Evolutionary conservation across 2,888 invertebrate species (phyloP).

Genomic region (Drosophila tanythrix): DNA sequence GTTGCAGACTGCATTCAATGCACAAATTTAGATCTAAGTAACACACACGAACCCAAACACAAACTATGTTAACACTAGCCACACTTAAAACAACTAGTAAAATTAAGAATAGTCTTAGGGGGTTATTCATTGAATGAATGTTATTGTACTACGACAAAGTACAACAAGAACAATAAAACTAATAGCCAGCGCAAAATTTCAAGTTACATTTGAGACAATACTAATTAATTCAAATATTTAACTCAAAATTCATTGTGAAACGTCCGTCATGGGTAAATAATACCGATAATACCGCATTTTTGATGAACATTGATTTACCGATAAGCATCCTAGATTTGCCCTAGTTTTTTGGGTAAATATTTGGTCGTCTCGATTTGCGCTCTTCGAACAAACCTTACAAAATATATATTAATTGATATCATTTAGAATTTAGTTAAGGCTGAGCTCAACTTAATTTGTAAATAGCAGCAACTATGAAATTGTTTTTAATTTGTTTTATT

Average conservation of each 20-base stretch:
- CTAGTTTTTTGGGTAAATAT: constrained; percentile 11
- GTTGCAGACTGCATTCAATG: constrained; percentile 60
- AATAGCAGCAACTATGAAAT: background rate
- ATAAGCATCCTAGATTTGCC: background rate
- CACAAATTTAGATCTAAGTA: constrained; percentile 39
- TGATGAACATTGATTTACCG: constrained; percentile 19
- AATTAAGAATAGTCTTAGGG: constrained; percentile 18
- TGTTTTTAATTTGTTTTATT: constrained; percentile 32
- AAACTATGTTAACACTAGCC: constrained; percentile 2
- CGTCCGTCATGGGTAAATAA: constrained; percentile 15
- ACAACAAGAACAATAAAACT: background rate
- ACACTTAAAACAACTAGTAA: constrained; percentile 4
- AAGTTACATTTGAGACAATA: constrained; percentile 11
- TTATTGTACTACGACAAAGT: background rate
- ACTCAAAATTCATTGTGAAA: constrained; percentile 5
- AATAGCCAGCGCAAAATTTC: background rate
- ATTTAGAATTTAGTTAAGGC: constrained; percentile 22
- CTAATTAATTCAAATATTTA: constrained; percentile 10
- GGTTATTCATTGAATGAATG: constrained; percentile 25
- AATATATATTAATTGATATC: background rate
- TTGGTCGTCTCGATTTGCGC: constrained; percentile 12
- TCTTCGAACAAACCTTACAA: constrained; percentile 10
- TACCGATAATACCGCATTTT: constrained; percentile 10
- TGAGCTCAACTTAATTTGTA: constrained; percentile 30
- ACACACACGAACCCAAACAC: constrained; percentile 9